phyloP scores from a whole-genome alignment of 2,797 vertebrate species.

The Epinephelus awoara region DNA sequence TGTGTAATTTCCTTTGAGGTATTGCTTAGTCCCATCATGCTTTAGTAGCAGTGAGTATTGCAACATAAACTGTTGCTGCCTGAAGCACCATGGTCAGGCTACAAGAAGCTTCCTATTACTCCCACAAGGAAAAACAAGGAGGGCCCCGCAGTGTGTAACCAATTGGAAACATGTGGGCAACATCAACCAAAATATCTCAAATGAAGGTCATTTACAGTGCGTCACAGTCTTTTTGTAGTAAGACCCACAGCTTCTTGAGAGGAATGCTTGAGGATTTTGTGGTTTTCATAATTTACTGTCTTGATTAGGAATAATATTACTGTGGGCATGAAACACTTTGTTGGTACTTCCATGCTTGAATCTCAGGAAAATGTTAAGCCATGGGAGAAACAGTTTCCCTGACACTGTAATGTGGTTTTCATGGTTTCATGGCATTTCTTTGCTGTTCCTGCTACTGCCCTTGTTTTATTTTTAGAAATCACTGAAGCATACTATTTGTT shows the following conservation, averaged over 20 bases:
- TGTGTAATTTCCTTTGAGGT: slow-evolving; percentile 63
- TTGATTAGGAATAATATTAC: background rate
- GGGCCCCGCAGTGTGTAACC: background rate
- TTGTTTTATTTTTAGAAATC: slow-evolving; percentile 56
- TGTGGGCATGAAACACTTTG: slow-evolving; percentile 1
- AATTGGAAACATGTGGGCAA: slow-evolving; percentile 49
- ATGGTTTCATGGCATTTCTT: slow-evolving; percentile 7
- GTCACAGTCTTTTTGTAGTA: background rate
- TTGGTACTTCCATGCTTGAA: background rate
- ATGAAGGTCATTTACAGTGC: background rate
- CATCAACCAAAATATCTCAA: slow-evolving; percentile 17
- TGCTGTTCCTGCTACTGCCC: slow-evolving; percentile 1
- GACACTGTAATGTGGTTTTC: background rate
- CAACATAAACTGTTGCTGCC: slow-evolving; percentile 47
- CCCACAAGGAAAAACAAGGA: slow-evolving; percentile 22
- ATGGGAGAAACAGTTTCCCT: background rate
- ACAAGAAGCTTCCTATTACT: slow-evolving; percentile 40
- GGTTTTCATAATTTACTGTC: background rate
- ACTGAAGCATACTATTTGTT: slow-evolving; percentile 54
- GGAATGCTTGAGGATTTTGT: background rate
- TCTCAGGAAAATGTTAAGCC: background rate
- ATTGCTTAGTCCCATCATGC: slow-evolving; percentile 48
- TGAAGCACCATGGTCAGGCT: slow-evolving; percentile 2
- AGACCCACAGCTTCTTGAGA: background rate
- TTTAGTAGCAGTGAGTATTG: slow-evolving; percentile 22